These are phyloP conservation scores for Elegia similella DNA, from an alignment of 2,888 invertebrate genomes.

Conservation along the genomic window DNA sequence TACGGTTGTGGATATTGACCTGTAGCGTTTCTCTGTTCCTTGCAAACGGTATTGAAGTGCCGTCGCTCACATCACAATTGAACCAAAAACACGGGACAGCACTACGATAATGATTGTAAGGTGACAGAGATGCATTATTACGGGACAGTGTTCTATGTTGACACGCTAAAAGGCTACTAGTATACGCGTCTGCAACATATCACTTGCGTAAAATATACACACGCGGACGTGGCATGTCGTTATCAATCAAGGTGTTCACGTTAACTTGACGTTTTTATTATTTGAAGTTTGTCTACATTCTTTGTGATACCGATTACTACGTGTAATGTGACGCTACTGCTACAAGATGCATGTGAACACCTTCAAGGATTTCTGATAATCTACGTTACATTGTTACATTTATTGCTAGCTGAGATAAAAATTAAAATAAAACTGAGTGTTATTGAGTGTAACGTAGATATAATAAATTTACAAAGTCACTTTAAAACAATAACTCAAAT, in stretches of 20 bases:
- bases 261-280: constrained; percentile 61
- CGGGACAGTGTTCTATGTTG: neutral
- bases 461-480: constrained; percentile 8
- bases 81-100: no score
- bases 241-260: constrained; percentile 64
- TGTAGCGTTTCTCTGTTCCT: no score
- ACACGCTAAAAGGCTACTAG: neutral
- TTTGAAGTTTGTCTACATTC: constrained; percentile 44
- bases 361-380: constrained; percentile 27
- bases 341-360: constrained; percentile 44
- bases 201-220: constrained; percentile 7
- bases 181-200: neutral
- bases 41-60: neutral
- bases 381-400: constrained; percentile 12
- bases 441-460: constrained; percentile 8
- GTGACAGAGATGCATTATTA: neutral
- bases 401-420: constrained; percentile 1
- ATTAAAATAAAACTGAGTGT: neutral
- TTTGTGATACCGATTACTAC: constrained; percentile 35
- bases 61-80: neutral
- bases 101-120: no score
- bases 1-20: no score
- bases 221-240: constrained; percentile 41
- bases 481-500: neutral
- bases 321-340: constrained; percentile 36